These are phyloP conservation scores for Danaus chrysippus DNA, from an alignment of 2,888 invertebrate genomes.

Conservation along the genomic window DNA sequence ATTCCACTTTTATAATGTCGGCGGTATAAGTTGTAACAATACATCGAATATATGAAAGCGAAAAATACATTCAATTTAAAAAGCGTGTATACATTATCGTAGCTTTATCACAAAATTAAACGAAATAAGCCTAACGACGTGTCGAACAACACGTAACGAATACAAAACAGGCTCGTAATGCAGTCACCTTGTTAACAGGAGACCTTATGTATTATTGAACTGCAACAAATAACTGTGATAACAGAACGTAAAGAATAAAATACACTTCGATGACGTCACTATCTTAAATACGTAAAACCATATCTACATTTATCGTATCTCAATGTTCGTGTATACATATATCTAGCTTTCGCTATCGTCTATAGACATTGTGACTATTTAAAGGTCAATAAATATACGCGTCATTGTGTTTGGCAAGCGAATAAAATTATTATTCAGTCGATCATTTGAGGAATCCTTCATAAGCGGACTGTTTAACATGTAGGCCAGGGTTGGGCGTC, in stretches of 20 bases:
- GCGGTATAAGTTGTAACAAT: too few relatives aligned
- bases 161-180: constrained; percentile 42
- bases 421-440: constrained; percentile 21
- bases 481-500: constrained; percentile 33
- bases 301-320: constrained; percentile 4
- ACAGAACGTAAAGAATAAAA: constrained; percentile 55
- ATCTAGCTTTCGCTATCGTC: too few relatives aligned
- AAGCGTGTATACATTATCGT: neutral
- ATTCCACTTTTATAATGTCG: too few relatives aligned
- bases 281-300: constrained; percentile 20
- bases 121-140: neutral
- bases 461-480: constrained; percentile 32
- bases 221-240: constrained; percentile 63
- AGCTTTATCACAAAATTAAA: neutral
- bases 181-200: constrained; percentile 44
- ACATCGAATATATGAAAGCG: too few relatives aligned
- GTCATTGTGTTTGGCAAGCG: constrained; percentile 19
- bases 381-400: constrained; percentile 22
- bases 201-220: constrained; percentile 58
- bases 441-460: constrained; percentile 33
- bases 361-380: constrained; percentile 7
- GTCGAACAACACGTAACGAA: neutral
- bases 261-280: constrained; percentile 49
- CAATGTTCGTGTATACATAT: neutral
- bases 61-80: neutral